Evolutionary conservation across 2,888 invertebrate genomes (phyloP), one percentile per base, ranked within the genome.

Genomic region (Clepsis dumicolana): DNA sequence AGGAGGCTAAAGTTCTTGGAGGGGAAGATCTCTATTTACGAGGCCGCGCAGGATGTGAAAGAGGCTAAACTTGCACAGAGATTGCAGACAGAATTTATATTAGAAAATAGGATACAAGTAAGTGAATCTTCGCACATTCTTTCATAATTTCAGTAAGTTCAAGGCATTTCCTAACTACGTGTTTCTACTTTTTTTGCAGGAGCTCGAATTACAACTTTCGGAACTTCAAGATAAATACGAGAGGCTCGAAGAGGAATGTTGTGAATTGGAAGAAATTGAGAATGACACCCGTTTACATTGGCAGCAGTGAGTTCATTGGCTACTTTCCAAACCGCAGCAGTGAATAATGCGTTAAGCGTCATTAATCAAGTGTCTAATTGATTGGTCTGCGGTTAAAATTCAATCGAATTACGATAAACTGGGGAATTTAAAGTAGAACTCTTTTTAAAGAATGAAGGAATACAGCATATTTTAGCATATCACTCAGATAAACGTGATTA

Each of bases 191-290:
- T 57, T 12, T 57, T 77, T 80, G 48, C 79, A 93, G 92, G 93
- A 94, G 74, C 90, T 96, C 67, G 93, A 93, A 85, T 82, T 84
- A 70, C 86, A 93, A 81, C 92, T 96, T 60, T 89, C 93, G 72
- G 94, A 94, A 79, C 93, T 96, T 77, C 94, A 95, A 78, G 93
- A 94, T 56, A 95, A 95, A 77, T 96, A 96, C 84, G 94, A 94
- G 67, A 90, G 92, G 75, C 87, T 96, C 75, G 96, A 96, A 80
- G 96, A 96, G 82, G 96, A 96, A 80, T 95, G 95, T 84, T 95
- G 96, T 81, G 96, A 96, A 85, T 93, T 96, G 72, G 96, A 96
- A 87, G 96, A 96, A 86, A 96, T 96, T 29, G 96, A 96, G 87
- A 96, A 96, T 90, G 96, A 96, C 78, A 95, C 96, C n/a, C 89